Conservation (phyloP, 2,113 vertebrate species). For the Ursus arctos region DNA sequence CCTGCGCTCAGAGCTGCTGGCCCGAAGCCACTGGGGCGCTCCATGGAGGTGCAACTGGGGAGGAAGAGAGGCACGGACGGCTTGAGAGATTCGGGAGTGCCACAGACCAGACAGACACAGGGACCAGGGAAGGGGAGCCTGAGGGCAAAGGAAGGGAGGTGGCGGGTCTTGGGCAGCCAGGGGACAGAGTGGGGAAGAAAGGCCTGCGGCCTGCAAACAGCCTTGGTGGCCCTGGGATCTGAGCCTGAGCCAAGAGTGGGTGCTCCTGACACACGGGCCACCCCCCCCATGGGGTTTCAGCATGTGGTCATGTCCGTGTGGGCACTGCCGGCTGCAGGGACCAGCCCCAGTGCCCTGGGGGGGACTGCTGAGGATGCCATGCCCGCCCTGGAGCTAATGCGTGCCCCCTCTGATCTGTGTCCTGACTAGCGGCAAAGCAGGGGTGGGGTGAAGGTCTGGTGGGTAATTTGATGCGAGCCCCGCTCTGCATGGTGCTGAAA, state of each 20-base stretch:
- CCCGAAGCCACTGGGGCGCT: neutral
- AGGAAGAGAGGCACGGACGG: no score
- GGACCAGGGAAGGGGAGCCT: neutral
- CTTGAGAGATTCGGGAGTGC: no score
- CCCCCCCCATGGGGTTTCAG: neutral
- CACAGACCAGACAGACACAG: neutral
- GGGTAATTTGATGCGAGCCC: accelerated
- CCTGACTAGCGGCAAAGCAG: accelerated
- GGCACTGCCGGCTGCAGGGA: accelerated
- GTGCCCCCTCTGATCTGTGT: accelerated
- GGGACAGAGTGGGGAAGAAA: neutral
- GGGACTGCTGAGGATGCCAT: accelerated
- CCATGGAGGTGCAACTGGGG: neutral
- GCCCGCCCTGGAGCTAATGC: accelerated
- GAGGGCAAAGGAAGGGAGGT: neutral
- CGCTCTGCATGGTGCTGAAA: neutral
- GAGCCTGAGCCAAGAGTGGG: neutral
- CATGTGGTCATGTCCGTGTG: accelerated
- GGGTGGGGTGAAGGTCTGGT: neutral
- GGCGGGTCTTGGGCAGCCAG: neutral
- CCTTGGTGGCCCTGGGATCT: no score
- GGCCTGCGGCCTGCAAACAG: neutral
- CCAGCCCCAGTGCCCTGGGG: accelerated
- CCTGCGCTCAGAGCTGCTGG: neutral
- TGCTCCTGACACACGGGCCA: neutral